A percentile compares a stretch with the other conserved stretches of the same genome.
These are phyloP conservation scores for Melanophora roralis DNA, from an alignment of 2,888 invertebrate species.

Conservation along the genomic window DNA sequence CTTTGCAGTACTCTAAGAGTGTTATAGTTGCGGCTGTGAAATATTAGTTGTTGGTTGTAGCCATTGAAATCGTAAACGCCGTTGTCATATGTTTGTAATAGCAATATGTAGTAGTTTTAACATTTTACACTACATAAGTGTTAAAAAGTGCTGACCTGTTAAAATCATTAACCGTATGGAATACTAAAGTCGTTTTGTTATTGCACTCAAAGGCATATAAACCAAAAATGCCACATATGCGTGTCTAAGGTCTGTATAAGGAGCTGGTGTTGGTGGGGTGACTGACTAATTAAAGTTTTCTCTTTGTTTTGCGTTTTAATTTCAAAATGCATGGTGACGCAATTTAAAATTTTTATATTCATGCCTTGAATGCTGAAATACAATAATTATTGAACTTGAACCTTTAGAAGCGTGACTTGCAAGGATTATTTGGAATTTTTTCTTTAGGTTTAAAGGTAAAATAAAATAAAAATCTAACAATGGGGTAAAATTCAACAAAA, in stretches of 20 bases:
- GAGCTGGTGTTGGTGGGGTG: slow-evolving; percentile 53
- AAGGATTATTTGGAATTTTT: slow-evolving; percentile 51
- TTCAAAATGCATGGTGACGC: slow-evolving; percentile 46
- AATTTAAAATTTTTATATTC: slow-evolving; percentile 33
- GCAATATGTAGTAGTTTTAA: slow-evolving; percentile 20
- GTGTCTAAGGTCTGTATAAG: slow-evolving; percentile 40
- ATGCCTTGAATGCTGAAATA: not conserved
- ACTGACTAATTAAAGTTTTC: slow-evolving; percentile 57
- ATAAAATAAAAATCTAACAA: slow-evolving; percentile 6
- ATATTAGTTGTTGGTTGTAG: slow-evolving; percentile 8
- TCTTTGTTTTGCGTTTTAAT: slow-evolving; percentile 29
- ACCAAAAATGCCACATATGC: slow-evolving; percentile 37
- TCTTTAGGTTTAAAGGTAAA: slow-evolving; percentile 21
- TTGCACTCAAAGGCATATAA: slow-evolving; percentile 45
- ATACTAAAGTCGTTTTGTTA: not conserved
- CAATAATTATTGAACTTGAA: slow-evolving; percentile 61
- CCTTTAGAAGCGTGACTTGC: slow-evolving; percentile 62
- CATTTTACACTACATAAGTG: slow-evolving; percentile 47
- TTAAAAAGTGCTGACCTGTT: slow-evolving; percentile 61
- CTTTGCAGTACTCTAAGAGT: not conserved
- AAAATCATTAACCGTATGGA: slow-evolving; percentile 55
- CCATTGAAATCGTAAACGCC: not conserved
- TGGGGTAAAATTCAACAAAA: not conserved
- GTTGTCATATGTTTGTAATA: not conserved
- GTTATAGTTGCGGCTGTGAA: too few species aligned